Percentiles rank a stretch among this genome's conserved stretches.
phyloP scores from a whole-genome alignment of 2,888 invertebrate species.

The Temnothorax rugatulus region DNA sequence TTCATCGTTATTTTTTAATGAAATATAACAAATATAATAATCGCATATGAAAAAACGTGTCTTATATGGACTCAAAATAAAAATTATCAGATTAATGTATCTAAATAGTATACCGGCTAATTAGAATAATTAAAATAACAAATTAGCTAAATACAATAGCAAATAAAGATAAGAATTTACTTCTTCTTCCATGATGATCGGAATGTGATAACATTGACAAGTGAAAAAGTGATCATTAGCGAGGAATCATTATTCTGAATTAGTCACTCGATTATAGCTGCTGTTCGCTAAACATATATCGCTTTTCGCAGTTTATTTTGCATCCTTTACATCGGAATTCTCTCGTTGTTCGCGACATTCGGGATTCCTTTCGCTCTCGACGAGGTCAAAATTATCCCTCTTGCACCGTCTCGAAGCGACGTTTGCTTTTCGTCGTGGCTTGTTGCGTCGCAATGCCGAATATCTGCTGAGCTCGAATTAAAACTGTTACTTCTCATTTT shows the following conservation, averaged over 20 bases:
- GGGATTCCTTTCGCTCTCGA: slow-evolving; percentile 13
- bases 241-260: background rate
- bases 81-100: background rate
- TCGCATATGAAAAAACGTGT: background rate
- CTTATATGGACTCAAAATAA: background rate
- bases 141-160: background rate
- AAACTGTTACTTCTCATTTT: slow-evolving; percentile 69
- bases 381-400: slow-evolving; percentile 47
- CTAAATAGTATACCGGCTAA: background rate
- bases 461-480: slow-evolving; percentile 63
- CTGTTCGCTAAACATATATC: background rate
- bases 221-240: background rate
- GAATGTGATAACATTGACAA: background rate
- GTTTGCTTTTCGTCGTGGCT: slow-evolving; percentile 56
- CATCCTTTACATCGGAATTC: slow-evolving; percentile 20
- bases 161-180: background rate
- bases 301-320: slow-evolving; percentile 18
- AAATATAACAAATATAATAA: background rate
- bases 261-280: slow-evolving; percentile 16
- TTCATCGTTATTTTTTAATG: background rate
- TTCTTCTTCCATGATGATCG: background rate
- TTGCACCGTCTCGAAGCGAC: slow-evolving; percentile 2
- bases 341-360: slow-evolving; percentile 27
- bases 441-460: slow-evolving; percentile 55
- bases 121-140: background rate